Percentiles rank a stretch among this genome's conserved stretches.
These are phyloP conservation scores for Chirona hameri DNA, from an alignment of 2,888 invertebrate species.

Conservation along the genomic window DNA sequence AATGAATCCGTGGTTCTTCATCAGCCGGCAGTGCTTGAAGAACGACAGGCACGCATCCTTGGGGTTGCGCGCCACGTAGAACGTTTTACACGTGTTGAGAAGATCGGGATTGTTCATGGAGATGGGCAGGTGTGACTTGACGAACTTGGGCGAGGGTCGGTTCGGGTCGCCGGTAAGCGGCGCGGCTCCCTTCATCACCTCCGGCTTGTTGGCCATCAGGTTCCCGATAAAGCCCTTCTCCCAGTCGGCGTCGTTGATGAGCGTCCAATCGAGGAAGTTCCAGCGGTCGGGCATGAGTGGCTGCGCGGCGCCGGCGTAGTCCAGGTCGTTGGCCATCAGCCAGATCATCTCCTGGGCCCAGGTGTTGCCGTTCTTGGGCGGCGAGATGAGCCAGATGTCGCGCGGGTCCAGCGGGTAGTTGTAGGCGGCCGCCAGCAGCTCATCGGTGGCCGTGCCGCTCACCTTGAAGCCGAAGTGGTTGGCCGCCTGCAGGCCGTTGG, in stretches of 20 bases:
- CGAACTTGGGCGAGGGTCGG: slow-evolving; percentile 54
- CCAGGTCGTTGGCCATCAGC: slow-evolving; percentile 23
- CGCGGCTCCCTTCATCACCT: not conserved
- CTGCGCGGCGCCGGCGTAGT: not conserved
- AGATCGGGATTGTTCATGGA: slow-evolving; percentile 12
- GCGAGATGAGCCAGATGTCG: slow-evolving; percentile 27
- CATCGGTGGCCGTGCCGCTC: not conserved
- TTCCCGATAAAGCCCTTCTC: not conserved
- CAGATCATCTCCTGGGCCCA: slow-evolving; percentile 30
- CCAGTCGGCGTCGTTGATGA: not conserved
- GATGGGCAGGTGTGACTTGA: slow-evolving; percentile 74
- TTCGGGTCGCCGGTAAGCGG: not conserved
- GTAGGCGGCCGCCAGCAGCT: not conserved
- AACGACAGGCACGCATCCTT: slow-evolving; percentile 10
- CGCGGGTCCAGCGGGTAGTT: slow-evolving; percentile 27
- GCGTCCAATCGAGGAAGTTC: not conserved
- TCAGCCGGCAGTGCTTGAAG: slow-evolving; percentile 6
- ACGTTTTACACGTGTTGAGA: not conserved
- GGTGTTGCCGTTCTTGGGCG: slow-evolving; percentile 26
- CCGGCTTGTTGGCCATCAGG: not conserved
- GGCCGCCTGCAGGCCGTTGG: not conserved
- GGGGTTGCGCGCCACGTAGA: slow-evolving; percentile 13
- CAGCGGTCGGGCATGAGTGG: not conserved
- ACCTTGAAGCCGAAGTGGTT: slow-evolving; percentile 25
- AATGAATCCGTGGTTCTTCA: not conserved